Evolutionary conservation across 2,797 vertebrate genomes (phyloP), one percentile per base, ranked within the genome.

Genomic region (Yasuhikotakia modesta): DNA sequence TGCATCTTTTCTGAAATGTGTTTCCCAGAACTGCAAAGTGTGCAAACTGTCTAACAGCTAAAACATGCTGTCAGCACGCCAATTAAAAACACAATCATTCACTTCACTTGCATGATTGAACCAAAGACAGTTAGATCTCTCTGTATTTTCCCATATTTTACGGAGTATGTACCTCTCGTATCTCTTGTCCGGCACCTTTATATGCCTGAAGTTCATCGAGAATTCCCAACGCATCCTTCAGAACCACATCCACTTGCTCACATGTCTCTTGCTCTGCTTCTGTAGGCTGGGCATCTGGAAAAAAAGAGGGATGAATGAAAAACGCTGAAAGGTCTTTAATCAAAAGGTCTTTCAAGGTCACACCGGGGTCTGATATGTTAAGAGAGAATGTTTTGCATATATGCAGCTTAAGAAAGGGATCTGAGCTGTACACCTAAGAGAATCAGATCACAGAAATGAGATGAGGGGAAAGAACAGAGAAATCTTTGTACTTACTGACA

Each of bases 191-290:
- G 4, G 98, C 97, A 91, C 98, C 97, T 90, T 96, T 96, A 89
- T 99, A 99, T 5, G 95, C 95, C 85, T 98, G 97, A 85, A 99
- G 94, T 89, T 99, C 96, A 39, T 98, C 96, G 89, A 98, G 94
- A 91, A 99, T 94, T 75, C 90, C 95, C 90, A 95, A 94, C 5
- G 97, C 96, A 83, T 99, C 97, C 92, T 96, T 96, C 89, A 99
- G 94, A 79, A 99, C 97, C 88, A 96, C 95, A 87, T 99, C 96
- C 91, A 99, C 98, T 91, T 97, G 93, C 84, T 97, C 95, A 95
- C 97, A 99, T 89, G 97, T 95, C 89, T 96, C 95, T 81, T 96
- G 95, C 92, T 99, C 98, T 78, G 96, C 95, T 19, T 98, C 97
- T 87, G 97, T 98, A 86, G 98, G 97, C 91, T 96, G 97, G 86